Conservation (phyloP, 2,888 invertebrate species). For the Nymphalis c-album region DNA sequence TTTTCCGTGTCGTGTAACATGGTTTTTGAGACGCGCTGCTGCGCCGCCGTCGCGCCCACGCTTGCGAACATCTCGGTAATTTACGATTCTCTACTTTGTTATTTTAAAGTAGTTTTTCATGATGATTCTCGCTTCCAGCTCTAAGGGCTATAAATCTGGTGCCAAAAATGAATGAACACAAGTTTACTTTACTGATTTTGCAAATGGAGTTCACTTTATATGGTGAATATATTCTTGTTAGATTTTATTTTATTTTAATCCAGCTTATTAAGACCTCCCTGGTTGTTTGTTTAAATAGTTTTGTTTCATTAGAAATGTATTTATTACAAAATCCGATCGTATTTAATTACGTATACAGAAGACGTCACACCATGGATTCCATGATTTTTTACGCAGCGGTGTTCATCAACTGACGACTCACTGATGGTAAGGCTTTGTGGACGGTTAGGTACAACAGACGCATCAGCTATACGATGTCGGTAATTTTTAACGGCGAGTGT, state of each 20-base stretch:
- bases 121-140: conserved; percentile 63
- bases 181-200: conserved; percentile 56
- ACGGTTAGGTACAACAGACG: too few relatives aligned
- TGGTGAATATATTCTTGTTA: conserved; percentile 20
- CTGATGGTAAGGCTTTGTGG: too few relatives aligned
- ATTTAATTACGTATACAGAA: too few relatives aligned
- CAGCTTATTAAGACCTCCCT: conserved; percentile 33
- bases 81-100: conserved; percentile 69
- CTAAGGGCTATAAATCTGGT: conserved; percentile 74
- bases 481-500: too few relatives aligned
- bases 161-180: conserved; percentile 73
- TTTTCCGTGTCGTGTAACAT: conserved; percentile 72
- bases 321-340: too few relatives aligned
- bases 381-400: too few relatives aligned
- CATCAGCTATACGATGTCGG: too few relatives aligned
- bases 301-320: not conserved
- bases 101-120: conserved; percentile 70
- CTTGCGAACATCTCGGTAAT: conserved; percentile 59
- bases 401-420: too few relatives aligned
- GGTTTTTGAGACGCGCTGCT: conserved; percentile 62
- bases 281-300: conserved; percentile 4
- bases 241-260: conserved; percentile 15
- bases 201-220: conserved; percentile 26
- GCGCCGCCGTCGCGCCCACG: conserved; percentile 44
- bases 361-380: too few relatives aligned